A percentile compares a stretch with the other conserved stretches of the same genome.
Conservation (phyloP, 2,113 vertebrate genomes). For the Psittacula cyanocephala region DNA sequence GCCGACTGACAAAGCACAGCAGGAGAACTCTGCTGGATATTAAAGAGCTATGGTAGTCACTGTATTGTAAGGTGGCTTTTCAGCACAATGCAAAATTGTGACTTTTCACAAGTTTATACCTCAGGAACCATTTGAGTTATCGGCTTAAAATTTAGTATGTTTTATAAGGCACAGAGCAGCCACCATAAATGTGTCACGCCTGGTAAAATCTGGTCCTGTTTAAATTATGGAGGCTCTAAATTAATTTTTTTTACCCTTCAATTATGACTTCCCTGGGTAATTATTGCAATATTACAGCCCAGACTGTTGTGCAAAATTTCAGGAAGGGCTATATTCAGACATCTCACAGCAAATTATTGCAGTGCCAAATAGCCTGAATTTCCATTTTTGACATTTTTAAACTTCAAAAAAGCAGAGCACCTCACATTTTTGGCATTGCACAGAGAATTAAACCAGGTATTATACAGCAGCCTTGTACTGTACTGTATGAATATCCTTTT, state of each 20-base stretch:
- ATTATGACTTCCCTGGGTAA: slow-evolving; percentile 53
- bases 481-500: slow-evolving; percentile 9
- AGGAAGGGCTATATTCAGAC: background rate
- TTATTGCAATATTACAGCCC: slow-evolving; percentile 62
- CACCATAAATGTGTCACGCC: slow-evolving; percentile 56
- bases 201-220: slow-evolving; percentile 38
- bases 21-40: slow-evolving; percentile 82
- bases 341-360: slow-evolving; percentile 44
- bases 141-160: slow-evolving; percentile 65
- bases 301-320: slow-evolving; percentile 43
- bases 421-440: background rate
- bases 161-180: slow-evolving; percentile 17
- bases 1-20: slow-evolving; percentile 82
- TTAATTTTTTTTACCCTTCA: slow-evolving; percentile 53
- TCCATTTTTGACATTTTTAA: slow-evolving; percentile 59
- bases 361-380: slow-evolving; percentile 39
- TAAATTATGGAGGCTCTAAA: slow-evolving; percentile 48
- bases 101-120: slow-evolving; percentile 82
- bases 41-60: slow-evolving; percentile 77
- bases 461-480: background rate
- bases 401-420: slow-evolving; percentile 21
- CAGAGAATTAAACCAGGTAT: slow-evolving; percentile 15
- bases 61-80: slow-evolving; percentile 76
- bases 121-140: slow-evolving; percentile 76
- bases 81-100: slow-evolving; percentile 81